Evolutionary conservation across 2,797 vertebrate genomes (phyloP), one percentile per base, ranked within the genome.

Genomic region (Telmatherina bonti): DNA sequence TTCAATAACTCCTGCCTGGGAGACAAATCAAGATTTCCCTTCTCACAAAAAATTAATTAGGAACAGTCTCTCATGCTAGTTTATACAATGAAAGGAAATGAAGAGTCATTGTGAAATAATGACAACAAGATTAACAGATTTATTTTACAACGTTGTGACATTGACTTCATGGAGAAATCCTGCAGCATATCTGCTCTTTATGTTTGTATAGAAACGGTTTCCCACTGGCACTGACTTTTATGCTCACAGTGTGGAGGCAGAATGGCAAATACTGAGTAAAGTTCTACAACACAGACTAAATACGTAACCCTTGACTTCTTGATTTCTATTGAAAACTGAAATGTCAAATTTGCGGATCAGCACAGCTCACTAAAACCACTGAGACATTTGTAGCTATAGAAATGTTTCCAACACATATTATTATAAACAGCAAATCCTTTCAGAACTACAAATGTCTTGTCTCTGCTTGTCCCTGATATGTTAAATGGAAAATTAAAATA

Each of bases 271-370:
- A 33, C 49, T 16, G 55, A 26, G 52, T 41, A 35, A 78, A 78
- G 68, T 72, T 67, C 62, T 58, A 64, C 35, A 15, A 1, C 18
- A 65, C 54, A 79, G 69, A 24, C 1, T 54, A 74, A 78, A 76
- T 26, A 66, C 41, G 49, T 54, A 35, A 9, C 31, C 33, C 41
- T 35, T n/a, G 26, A 81, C 67, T 1, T 24, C 36, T 69, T 30
- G 0, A 83, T 76, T 69, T 65, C 69, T 35, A 75, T 27, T 43
- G 62, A 45, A 45, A 51, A 65, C 0, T 64, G 45, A n/a, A 65
- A 62, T 31, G 65, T 59, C 3, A 26, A 67, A 52, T 65, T 30
- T 62, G 22, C 31, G 12, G 7, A 57, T 47, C 38, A 30, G 43
- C 45, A 58, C 9, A 3, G 4, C 30, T 62, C 7, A 3, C 11